phyloP scores from a whole-genome alignment of 2,113 vertebrate genomes.

The human (Homo sapiens) region DNA sequence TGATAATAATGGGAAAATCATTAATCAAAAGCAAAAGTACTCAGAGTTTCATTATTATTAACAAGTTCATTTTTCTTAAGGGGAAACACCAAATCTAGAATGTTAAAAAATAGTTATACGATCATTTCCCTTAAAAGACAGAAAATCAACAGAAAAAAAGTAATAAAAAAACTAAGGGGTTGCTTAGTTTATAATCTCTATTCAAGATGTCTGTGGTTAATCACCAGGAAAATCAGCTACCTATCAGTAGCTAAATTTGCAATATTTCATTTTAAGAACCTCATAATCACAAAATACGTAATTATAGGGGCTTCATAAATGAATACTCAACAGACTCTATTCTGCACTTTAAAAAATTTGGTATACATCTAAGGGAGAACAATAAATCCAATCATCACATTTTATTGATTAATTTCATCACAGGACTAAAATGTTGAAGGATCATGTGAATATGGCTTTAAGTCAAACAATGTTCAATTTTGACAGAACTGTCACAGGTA shows the following conservation, averaged over 20 bases:
- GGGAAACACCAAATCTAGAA: constrained; percentile 34
- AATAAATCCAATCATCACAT: constrained; percentile 70
- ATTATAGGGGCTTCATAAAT: constrained; percentile 71
- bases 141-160: neutral
- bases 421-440: constrained; percentile 72
- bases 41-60: neutral
- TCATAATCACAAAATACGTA: neutral
- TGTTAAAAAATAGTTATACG: neutral
- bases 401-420: constrained; percentile 80
- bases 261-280: constrained; percentile 20
- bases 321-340: constrained; percentile 67
- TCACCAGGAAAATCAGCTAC: neutral
- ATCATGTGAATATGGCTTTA: constrained; percentile 75
- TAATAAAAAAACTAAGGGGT: neutral
- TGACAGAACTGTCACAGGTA: neutral
- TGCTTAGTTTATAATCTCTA: neutral
- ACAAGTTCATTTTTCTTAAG: constrained; percentile 52
- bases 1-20: constrained; percentile 28
- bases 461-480: constrained; percentile 61
- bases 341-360: constrained; percentile 55
- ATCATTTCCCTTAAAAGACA: neutral
- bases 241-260: neutral
- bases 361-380: constrained; percentile 36
- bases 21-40: constrained; percentile 60
- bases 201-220: neutral